Evolutionary conservation across 2,888 invertebrate genomes (phyloP).

Genomic region (Hoplodrina blanda): DNA sequence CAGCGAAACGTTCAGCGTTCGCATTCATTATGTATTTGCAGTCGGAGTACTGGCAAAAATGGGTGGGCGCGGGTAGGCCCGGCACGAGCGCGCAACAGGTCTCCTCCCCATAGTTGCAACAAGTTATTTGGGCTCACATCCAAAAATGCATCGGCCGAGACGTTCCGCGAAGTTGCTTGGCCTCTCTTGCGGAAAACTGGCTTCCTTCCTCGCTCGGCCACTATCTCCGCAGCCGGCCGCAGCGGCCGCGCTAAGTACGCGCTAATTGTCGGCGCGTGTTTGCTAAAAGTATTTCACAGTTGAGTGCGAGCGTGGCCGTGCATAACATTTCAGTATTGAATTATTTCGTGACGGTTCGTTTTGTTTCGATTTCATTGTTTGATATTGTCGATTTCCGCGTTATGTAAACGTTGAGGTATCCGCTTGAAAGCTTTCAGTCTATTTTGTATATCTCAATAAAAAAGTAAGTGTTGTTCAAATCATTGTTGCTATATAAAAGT

Average conservation of each 20-base stretch:
- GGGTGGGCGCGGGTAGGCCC: conserved; percentile 75
- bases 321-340: conserved; percentile 69
- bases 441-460: conserved; percentile 33
- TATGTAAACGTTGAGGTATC: conserved; percentile 39
- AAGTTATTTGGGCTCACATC: conserved; percentile 89
- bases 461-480: conserved; percentile 23
- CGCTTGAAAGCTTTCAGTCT: conserved; percentile 38
- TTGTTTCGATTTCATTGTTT: conserved; percentile 63
- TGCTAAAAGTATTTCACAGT: conserved; percentile 60
- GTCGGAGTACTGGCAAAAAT: conserved; percentile 84
- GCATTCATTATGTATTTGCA: conserved; percentile 89
- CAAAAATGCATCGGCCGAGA: conserved; percentile 89
- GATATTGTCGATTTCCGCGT: conserved; percentile 56
- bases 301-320: conserved; percentile 67
- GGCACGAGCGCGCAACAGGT: conserved; percentile 86
- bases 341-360: conserved; percentile 66
- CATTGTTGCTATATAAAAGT: conserved; percentile 58
- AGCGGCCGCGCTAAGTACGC: conserved; percentile 43
- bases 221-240: conserved; percentile 54
- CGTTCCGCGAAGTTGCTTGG: conserved; percentile 76
- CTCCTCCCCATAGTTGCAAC: conserved; percentile 83
- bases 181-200: conserved; percentile 74
- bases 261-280: conserved; percentile 63
- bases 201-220: conserved; percentile 76
- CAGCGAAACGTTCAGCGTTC: conserved; percentile 79